Base-by-base conservation (phyloP, 2,888 invertebrate species). In the Ornithoptera priamus region DNA sequence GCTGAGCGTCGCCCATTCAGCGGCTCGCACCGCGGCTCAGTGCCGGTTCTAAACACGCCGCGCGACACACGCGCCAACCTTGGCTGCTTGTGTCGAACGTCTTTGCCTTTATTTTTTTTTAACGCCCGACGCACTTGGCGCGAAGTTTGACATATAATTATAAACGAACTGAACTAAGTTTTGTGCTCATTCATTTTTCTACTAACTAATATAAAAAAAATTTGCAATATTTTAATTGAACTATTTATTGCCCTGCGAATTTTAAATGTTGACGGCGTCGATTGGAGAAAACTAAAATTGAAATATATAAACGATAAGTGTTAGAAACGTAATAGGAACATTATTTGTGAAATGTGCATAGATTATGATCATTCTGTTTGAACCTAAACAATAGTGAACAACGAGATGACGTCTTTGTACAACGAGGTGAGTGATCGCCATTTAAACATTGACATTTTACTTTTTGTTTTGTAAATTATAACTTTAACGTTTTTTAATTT, bases 341-440 rank as follows among this genome's bases (percentile, higher is more conserved):
- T 46, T 59, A 5, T 57, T 61, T 68, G 86, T 88, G 88, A 85
- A 83, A 90, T 90, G 90, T 85, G 81, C 79, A 82, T 88, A 84
- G 83, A 83, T 84, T 80, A 86, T 87, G 85, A 79, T 80, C 79
- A 79, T 75, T 79, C 76, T 72, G 78, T 77, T 83, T 85, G 80
- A 84, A 83, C 84, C 80, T 85, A 83, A 85, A 85, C 81, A 80
- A 62, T 68, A 71, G 72, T 75, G 78, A 81, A 82, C 75, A 82
- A 72, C 76, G 77, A 86, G 78, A 92, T 92, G 92, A 90, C 89
- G 83, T 89, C 92, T 78, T 75, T 91, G 72, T 92, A 90, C 82
- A 80, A 84, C 78, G 92, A 92, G 92, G 92, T 92, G 86, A 92
- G 92, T 89, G 90, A 81, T 82, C 87, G 89, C 86, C 87, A 88